Evolutionary conservation across 92 coral and sea anemone genomes (phyloP), one percentile per base, ranked within the genome.

Genomic region (Virgularia gustaviana): DNA sequence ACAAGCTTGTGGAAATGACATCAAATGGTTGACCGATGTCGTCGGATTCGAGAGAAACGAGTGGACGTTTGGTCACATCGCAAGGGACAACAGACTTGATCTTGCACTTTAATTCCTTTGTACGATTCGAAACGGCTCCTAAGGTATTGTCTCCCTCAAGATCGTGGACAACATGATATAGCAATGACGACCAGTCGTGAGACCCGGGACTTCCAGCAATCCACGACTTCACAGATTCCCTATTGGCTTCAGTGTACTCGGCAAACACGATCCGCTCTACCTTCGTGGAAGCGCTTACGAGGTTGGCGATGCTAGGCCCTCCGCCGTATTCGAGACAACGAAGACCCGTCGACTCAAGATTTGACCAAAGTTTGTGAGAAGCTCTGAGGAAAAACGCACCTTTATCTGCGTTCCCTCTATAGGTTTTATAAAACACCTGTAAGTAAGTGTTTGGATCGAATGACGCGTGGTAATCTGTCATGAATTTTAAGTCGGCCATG

Each of bases 271-370:
- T 86, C 23, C 79, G 81, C 31, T 65, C 59, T 4, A 83, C 72
- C 20, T 65, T 64, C 2, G 86, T 71, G 22, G 63, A 56, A 44
- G 83, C 86, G 55, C 80, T 72, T 44, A 85, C 66, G 3, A 82
- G 86, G 22, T 54, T 31, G 32, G 39, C 39, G 33, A 85, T 64
- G 15, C 12, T 37, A 27, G 87, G 83, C 0, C 88, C 88, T 10
- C 85, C 88, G 12, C 88, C 88, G 63, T 45, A 85, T 16, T 85
- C 86, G 3, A 85, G 59, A 53, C 78, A 15, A n/a, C 56, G 63
- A 44, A 57, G 2, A 54, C 35, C 35, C 15, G 13, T 35, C 7
- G 67, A 7, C 67, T 60, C 16, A 32, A 73, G 24, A 18, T 12
- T 37, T 15, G 51, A 57, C 79, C 79, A 73, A 29, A 73, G 58